Conservation (phyloP, 1,140 invertebrate genomes). For the Drosophila quadrilineata region DNA sequence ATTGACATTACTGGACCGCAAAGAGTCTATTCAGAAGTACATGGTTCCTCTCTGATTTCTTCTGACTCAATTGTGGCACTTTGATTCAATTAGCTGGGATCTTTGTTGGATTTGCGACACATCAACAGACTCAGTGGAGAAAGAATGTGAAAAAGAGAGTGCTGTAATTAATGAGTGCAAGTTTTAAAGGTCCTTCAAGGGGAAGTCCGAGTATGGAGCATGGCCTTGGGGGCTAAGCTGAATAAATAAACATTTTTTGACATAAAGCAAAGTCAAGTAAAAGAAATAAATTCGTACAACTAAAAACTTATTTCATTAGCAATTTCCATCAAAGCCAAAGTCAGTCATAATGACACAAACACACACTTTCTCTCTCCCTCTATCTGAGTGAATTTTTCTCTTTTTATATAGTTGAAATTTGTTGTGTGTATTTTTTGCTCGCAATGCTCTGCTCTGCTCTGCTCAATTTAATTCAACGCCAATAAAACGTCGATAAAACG, state of each 20-base stretch:
- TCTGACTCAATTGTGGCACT: slow-evolving; percentile 2
- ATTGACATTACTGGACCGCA: too few species aligned
- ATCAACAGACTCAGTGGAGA: background rate
- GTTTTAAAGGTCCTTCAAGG: background rate
- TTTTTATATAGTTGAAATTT: too few species aligned
- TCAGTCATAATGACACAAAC: slow-evolving; percentile 18
- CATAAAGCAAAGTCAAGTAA: slow-evolving; percentile 24
- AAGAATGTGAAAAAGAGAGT: too few species aligned
- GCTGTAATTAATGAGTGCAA: slow-evolving; percentile 17
- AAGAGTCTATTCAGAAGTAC: background rate
- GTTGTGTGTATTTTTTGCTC: too few species aligned
- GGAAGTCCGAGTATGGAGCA: background rate
- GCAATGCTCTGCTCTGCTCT: background rate
- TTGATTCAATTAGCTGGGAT: slow-evolving; percentile 17
- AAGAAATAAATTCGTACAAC: slow-evolving; percentile 65
- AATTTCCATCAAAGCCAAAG: slow-evolving; percentile 64
- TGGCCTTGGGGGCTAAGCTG: slow-evolving; percentile 30
- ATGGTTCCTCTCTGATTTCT: background rate
- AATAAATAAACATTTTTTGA: slow-evolving; percentile 58
- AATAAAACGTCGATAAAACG: slow-evolving; percentile 67
- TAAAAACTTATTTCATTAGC: slow-evolving; percentile 78
- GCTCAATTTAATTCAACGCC: slow-evolving; percentile 75
- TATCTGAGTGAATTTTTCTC: background rate
- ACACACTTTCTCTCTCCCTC: background rate
- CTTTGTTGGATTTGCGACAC: background rate